Conservation (phyloP, 2,113 vertebrate genomes). For the Anoura caudifer region DNA sequence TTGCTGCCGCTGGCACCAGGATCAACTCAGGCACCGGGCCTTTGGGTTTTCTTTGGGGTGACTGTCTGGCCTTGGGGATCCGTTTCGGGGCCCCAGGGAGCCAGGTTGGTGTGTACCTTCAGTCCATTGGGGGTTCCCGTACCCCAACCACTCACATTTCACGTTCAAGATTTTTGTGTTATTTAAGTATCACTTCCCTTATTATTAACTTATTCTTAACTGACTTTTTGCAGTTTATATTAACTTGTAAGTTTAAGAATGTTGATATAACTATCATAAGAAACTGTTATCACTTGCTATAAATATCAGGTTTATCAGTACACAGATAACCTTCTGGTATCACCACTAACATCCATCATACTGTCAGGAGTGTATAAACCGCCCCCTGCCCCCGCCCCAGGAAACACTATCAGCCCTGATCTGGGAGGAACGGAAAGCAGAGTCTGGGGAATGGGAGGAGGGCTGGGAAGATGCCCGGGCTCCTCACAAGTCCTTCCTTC, state of each 20-base stretch:
- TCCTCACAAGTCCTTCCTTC: not conserved
- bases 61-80: not conserved
- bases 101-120: not conserved
- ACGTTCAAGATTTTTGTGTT: not conserved
- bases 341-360: not conserved
- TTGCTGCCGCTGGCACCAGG: not conserved
- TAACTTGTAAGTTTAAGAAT: not conserved
- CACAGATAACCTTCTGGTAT: not conserved
- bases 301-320: not conserved
- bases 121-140: not conserved
- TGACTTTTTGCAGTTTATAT: not conserved
- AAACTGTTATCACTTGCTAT: not conserved
- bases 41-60: not conserved
- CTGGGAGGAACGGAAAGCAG: not conserved
- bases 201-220: not conserved
- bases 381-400: not conserved
- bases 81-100: not conserved
- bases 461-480: not conserved
- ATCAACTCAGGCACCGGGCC: not conserved
- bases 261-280: not conserved
- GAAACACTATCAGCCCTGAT: not conserved
- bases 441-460: not conserved
- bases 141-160: not conserved
- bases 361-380: rapidly evolving
- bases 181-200: not conserved